Base-by-base conservation (phyloP, 2,888 invertebrate species). In the Calameuta filiformis region DNA sequence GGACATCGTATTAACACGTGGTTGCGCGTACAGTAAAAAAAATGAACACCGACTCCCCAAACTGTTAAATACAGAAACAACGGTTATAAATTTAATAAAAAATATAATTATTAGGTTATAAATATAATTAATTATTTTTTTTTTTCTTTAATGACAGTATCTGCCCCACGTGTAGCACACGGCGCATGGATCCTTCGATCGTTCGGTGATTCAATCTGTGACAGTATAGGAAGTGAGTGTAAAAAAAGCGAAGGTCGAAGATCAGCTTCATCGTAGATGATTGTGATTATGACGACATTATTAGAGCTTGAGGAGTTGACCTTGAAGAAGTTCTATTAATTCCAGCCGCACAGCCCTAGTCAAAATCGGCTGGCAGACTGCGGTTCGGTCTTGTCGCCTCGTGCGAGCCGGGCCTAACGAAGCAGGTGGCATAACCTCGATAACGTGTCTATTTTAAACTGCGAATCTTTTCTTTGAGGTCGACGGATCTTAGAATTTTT, bases 271-370 rank as follows among this genome's bases (percentile, higher is more conserved):
- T 2, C 9, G 9, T 11, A 56, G 56, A 56, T 23, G 40, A 56
- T 56, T 23, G 56, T 56, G 23, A 56, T 56, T 56, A 23, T 15
- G 40, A 15, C 40, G 40, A 4, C 4, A 35, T 68, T 30, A 35
- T 23, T 34, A 35, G 69, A 35, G 34, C n/a, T 31, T 12, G 35
- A 30, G 35, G 35, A 15, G 77, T 79, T 77, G 75, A 77, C 84
- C 85, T 84, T 85, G 84, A 84, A 84, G 81, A 83, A 84, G 11
- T 23, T 35, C 34, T 34, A 33, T 33, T 69, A 23, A 75, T 76
- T 37, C 33, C 73, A 34, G 35, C 34, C 30, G 23, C 34, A 23
- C 6, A 9, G 23, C 56, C 56, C 56, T 56, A 56, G 56, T 56
- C 56, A 23, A 56, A 40, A 56, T 56, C 56, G 40, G 15, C 15